A percentile compares a stretch with the other conserved stretches of the same genome.
Evolutionary conservation across 2,888 invertebrate genomes (phyloP).

Genomic region (Torymus texanus): DNA sequence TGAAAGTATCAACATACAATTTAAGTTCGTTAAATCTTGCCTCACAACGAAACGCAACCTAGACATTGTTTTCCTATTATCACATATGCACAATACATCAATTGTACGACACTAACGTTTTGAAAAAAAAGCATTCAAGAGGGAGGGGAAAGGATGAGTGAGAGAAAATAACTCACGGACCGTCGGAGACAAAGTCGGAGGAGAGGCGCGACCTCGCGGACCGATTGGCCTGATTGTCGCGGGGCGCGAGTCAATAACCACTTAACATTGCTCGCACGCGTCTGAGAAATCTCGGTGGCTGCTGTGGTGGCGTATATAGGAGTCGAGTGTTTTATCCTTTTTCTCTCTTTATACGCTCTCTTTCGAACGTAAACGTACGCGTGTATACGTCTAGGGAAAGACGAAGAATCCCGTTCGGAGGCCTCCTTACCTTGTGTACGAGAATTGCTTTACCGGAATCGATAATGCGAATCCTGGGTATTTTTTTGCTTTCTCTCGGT

Average conservation of each 20-base stretch:
- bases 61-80: background rate
- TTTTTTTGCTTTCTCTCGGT: too few relatives aligned
- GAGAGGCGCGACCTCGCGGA: conserved; percentile 67
- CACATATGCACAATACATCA: background rate
- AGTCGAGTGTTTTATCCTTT: background rate
- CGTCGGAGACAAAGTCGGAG: background rate
- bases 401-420: background rate
- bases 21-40: too few relatives aligned
- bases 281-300: conserved; percentile 29
- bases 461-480: conserved; percentile 13
- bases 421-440: too few relatives aligned
- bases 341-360: background rate
- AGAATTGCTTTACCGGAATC: background rate
- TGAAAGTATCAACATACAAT: too few relatives aligned
- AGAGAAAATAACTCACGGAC: background rate
- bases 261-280: conserved; percentile 64
- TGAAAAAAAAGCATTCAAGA: background rate
- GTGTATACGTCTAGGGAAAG: background rate
- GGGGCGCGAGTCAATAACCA: conserved; percentile 69
- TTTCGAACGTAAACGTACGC: too few relatives aligned
- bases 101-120: background rate
- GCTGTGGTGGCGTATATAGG: background rate
- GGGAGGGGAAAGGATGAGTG: background rate
- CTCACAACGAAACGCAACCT: too few relatives aligned
- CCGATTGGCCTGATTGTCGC: conserved; percentile 71